Conservation (phyloP, 2,797 vertebrate species). For the Natrix natrix region DNA sequence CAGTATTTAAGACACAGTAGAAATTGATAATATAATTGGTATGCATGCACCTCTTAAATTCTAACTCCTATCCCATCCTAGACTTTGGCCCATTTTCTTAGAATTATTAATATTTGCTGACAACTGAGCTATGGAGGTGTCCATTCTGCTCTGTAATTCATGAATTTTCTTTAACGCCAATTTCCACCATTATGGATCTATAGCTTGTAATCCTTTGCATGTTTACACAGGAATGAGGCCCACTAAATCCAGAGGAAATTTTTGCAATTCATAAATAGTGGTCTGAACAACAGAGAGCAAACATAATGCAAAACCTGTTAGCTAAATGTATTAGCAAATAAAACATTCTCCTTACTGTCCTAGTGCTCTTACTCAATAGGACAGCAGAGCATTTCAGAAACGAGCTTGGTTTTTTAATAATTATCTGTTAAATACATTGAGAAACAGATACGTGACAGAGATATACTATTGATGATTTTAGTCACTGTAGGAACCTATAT, state of each 20-base stretch:
- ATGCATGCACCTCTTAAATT: background rate
- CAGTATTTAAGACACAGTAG: background rate
- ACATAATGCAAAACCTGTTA: background rate
- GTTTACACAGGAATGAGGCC: background rate
- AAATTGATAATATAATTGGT: background rate
- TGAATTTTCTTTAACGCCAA: background rate
- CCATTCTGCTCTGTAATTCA: background rate
- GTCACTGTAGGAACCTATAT: background rate
- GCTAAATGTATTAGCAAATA: background rate
- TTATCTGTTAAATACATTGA: background rate
- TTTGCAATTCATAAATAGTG: background rate
- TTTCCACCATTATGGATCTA: background rate
- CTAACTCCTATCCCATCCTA: background rate
- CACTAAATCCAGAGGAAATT: background rate
- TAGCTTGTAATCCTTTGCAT: background rate
- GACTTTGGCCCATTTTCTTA: background rate
- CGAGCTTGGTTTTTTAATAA: background rate
- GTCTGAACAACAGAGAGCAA: background rate
- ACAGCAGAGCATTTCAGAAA: background rate
- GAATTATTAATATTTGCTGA: background rate
- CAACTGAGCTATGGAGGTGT: background rate
- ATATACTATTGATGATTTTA: background rate
- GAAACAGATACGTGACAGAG: background rate
- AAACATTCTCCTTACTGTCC: background rate
- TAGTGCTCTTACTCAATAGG: background rate